Base-by-base conservation (phyloP, 1,140 invertebrate species). In the Cotesia chilonis region DNA sequence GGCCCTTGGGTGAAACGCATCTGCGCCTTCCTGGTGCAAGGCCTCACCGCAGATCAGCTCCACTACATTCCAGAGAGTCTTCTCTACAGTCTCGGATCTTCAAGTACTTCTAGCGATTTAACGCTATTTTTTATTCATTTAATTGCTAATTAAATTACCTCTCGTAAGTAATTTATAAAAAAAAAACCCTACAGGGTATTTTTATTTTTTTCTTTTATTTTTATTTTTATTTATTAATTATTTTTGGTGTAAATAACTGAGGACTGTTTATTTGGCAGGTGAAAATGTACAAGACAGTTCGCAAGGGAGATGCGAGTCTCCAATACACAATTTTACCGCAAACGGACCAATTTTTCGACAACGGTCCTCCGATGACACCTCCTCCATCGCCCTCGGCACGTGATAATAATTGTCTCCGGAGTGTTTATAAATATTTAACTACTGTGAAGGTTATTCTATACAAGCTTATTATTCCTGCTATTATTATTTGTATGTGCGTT, bases 311-410 rank as follows among this genome's bases (percentile, higher is more conserved):
- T 79, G 91, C 92, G 77, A 91, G 91, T 78, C 87, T 93, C 76
- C 91, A 92, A 77, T 93, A 93, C 80, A 92, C 91, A 52, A 92
- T 93, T 75, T 84, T 93, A 51, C 91, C 92, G 55, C 91, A 92
- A 81, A 91, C 90, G 28, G 91, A 92, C 80, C 90, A 91, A 78
- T 88, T 90, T 73, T 82, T 90, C n/a, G 88, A 85, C 61, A 77
- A 52, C 41, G 66, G 37, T 37, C 68, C 64, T 35, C 38, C 68
- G 7, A 52, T 71, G 1, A 17, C 66, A 64, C 38, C 68, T 9
- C 70, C 36, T 73, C 78, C 52, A 74, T 74, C 47, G 51, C 71
- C 41, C 41, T 47, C 41, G 6, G 41, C 7, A 64, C 63, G 36
- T 55, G 35, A 47, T 47, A 47, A 57, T 64, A 51, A 75, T 65